These are phyloP conservation scores for Aspidoscelis tigris DNA, from an alignment of 2,113 vertebrate species.

Conservation along the genomic window DNA sequence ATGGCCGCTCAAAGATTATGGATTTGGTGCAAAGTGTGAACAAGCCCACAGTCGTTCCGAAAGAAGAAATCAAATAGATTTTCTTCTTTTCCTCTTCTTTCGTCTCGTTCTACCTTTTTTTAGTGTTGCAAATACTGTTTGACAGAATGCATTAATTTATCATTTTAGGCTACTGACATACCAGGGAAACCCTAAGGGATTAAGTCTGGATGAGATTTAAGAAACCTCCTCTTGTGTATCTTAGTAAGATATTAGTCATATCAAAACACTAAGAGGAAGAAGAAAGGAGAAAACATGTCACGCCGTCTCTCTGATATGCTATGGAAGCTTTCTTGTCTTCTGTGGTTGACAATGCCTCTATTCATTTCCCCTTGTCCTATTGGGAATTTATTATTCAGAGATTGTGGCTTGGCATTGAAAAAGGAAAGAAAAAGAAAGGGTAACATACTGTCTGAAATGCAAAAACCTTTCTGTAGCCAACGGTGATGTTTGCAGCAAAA, in stretches of 20 bases:
- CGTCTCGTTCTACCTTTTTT: neutral
- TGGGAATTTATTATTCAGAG: constrained; percentile 57
- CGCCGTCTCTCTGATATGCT: constrained; percentile 55
- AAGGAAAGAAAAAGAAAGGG: constrained; percentile 27
- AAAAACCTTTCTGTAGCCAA: constrained; percentile 51
- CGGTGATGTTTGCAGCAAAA: constrained; percentile 17
- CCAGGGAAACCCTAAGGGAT: constrained; percentile 52
- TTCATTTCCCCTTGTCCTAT: constrained; percentile 59
- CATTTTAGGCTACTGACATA: constrained; percentile 58
- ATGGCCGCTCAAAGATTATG: too few species aligned
- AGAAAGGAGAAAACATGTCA: constrained; percentile 56
- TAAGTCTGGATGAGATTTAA: constrained; percentile 56
- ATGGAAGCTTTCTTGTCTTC: constrained; percentile 58
- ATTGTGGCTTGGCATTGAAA: constrained; percentile 51
- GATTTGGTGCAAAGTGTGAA: neutral
- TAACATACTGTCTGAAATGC: constrained; percentile 44
- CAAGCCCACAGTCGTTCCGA: neutral
- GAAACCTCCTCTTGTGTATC: constrained; percentile 51
- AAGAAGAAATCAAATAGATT: constrained; percentile 45
- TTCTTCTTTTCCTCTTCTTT: constrained; percentile 38
- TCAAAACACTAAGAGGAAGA: constrained; percentile 66
- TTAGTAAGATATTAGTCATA: constrained; percentile 68
- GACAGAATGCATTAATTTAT: constrained; percentile 59
- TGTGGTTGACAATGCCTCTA: constrained; percentile 68
- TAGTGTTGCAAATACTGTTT: constrained; percentile 28